Percentiles rank a stretch among this genome's conserved stretches.
These are phyloP conservation scores for Lethocerus indicus DNA, from an alignment of 1,140 invertebrate genomes.

Conservation along the genomic window DNA sequence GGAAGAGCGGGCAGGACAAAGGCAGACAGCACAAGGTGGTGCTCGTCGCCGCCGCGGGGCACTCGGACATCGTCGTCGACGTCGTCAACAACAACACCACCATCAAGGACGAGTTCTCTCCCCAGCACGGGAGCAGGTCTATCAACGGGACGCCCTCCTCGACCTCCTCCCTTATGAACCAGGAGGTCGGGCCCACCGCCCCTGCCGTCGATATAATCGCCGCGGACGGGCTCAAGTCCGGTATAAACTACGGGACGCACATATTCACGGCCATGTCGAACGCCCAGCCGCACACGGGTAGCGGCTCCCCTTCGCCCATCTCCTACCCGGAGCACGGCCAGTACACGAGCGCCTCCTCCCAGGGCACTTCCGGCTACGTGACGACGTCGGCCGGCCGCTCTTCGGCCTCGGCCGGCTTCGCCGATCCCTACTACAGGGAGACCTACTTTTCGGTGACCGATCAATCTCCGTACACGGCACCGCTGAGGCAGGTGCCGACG, in stretches of 20 bases:
- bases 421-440: constrained; percentile 31
- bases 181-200: constrained; percentile 20
- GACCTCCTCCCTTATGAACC: constrained; percentile 27
- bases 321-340: constrained; percentile 33
- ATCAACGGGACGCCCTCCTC: constrained; percentile 30
- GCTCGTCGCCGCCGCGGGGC: constrained; percentile 23
- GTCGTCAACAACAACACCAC: constrained; percentile 25
- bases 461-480: constrained; percentile 31
- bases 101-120: constrained; percentile 30
- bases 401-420: constrained; percentile 20
- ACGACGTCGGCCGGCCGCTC: constrained; percentile 20
- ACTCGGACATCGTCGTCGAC: constrained; percentile 28
- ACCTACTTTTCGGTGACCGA: constrained; percentile 26
- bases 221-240: constrained; percentile 29
- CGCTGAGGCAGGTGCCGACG: constrained; percentile 29
- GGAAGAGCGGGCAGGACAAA: constrained; percentile 23
- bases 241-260: constrained; percentile 25
- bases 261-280: constrained; percentile 27
- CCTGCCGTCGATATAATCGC: constrained; percentile 33
- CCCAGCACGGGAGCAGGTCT: constrained; percentile 28
- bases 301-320: constrained; percentile 32
- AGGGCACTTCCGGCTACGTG: constrained; percentile 26
- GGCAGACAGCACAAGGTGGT: constrained; percentile 23
- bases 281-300: constrained; percentile 22
- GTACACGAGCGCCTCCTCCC: constrained; percentile 31